Conservation (phyloP, 2,888 invertebrate species). For the Eupithecia pulchellata region DNA sequence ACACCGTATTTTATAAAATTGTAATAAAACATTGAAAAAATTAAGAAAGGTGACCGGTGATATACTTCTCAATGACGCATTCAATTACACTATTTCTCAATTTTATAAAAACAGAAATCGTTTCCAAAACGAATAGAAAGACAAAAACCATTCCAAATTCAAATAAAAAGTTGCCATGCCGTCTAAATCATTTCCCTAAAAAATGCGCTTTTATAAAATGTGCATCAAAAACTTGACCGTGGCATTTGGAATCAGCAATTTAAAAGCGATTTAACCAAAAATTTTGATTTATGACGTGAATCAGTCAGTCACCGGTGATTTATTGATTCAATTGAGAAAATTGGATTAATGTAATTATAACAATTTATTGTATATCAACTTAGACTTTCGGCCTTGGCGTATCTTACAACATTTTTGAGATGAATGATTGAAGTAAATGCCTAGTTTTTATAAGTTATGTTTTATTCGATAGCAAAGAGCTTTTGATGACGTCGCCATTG, state of each 20-base stretch:
- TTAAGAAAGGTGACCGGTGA: too few relatives aligned
- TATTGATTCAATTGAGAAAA: conserved; percentile 34
- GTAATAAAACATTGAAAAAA: too few relatives aligned
- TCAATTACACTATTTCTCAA: too few relatives aligned
- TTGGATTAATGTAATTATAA: conserved; percentile 35
- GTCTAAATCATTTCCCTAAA: conserved; percentile 26
- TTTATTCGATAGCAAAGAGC: not conserved
- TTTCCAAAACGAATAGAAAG: not conserved
- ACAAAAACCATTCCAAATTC: conserved; percentile 20
- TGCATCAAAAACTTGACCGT: conserved; percentile 35
- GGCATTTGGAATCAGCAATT: conserved; percentile 38
- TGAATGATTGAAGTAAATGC: not conserved
- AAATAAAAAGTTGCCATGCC: conserved; percentile 28
- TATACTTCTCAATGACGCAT: too few relatives aligned
- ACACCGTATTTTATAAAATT: too few relatives aligned
- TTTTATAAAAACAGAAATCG: too few relatives aligned
- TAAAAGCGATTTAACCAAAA: conserved; percentile 39
- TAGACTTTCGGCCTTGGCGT: conserved; percentile 10
- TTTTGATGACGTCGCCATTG: not conserved
- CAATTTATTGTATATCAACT: conserved; percentile 22
- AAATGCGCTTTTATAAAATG: conserved; percentile 29
- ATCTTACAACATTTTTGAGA: not conserved
- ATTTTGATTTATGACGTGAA: conserved; percentile 36
- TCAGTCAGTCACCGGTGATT: conserved; percentile 39
- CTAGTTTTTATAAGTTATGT: not conserved